Evolutionary conservation across 2,797 vertebrate species (phyloP), one percentile per base, ranked within the genome.

Genomic region (Coregonus ussuriensis): DNA sequence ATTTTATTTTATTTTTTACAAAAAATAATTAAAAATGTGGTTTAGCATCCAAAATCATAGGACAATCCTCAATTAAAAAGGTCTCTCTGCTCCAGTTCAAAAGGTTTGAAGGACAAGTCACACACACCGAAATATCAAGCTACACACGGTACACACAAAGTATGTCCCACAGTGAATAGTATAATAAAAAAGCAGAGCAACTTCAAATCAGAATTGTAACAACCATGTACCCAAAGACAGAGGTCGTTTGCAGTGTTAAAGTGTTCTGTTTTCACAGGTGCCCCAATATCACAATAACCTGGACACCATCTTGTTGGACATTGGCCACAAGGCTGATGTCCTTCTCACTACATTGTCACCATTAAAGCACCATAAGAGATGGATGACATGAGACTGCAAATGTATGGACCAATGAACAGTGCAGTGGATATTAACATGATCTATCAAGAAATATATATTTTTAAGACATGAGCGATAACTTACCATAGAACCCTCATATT

Each of bases 1-100:
- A 25, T 25, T 25, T 25, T 25, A 25, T 25, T 25, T 25, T 25
- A 86, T 74, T 7, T 75, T 47, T 56, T 25, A 11, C 80, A 88
- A 82, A 76, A 84, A 85, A 78, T 81, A 89, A 86, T 82, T 80
- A 85, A 89, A 84, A 85, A 90, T 77, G 84, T 87, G 83, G 68
- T 77, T 81, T 85, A 74, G 88, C 84, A 86, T 72, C 74, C 80
- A 85, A 86, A 88, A 89, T 68, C 82, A 88, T 83, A 84, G 87
- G 79, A 87, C 74, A 74, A 84, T 59, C 70, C 16, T 81, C 82
- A 79, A 80, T 79, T 82, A 88, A 86, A 77, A 62, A 71, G 84
- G 77, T 82, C 16, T 4, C 21, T 65, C 13, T 77, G 77, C 86
- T 92, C 89, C 90, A 92, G 86, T 91, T 88, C 76, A 79, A 74